phyloP scores from a whole-genome alignment of 2,888 invertebrate species.

The Cloeon dipterum region DNA sequence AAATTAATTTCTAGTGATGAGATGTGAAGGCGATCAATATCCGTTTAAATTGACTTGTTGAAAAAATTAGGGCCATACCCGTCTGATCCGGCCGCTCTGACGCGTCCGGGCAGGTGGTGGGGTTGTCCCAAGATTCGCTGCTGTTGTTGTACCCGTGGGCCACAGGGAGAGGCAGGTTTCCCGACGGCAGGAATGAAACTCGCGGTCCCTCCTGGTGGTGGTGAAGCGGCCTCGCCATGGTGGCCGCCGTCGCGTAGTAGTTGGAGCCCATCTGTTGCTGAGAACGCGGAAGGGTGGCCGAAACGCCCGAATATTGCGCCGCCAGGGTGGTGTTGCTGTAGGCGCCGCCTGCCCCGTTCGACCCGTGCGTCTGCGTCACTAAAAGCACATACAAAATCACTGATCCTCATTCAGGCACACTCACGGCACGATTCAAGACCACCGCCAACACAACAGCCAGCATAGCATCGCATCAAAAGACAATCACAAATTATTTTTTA shows the following conservation, averaged over 20 bases:
- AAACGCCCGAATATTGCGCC: constrained; percentile 17
- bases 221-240: not conserved
- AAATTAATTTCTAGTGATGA: too few species aligned
- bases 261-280: not conserved
- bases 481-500: too few species aligned
- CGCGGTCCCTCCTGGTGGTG: constrained; percentile 3
- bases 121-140: constrained; percentile 55
- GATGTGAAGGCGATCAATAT: too few species aligned
- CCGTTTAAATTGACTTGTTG: too few species aligned
- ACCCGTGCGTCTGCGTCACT: constrained; percentile 38
- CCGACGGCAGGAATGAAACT: constrained; percentile 30
- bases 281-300: constrained; percentile 2
- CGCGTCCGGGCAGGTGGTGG: constrained; percentile 50
- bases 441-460: too few species aligned
- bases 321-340: constrained; percentile 22
- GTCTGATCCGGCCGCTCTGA: constrained; percentile 30
- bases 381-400: too few species aligned
- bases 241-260: not conserved
- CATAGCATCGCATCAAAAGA: too few species aligned
- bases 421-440: too few species aligned
- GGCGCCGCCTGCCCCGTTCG: constrained; percentile 38
- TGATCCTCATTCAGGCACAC: too few species aligned
- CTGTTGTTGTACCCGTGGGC: constrained; percentile 38
- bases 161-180: constrained; percentile 94
- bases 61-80: constrained; percentile 16